A percentile compares a stretch with the other conserved stretches of the same genome.
Conservation (phyloP, 2,797 vertebrate species). For the Peromyscus aztecus region DNA sequence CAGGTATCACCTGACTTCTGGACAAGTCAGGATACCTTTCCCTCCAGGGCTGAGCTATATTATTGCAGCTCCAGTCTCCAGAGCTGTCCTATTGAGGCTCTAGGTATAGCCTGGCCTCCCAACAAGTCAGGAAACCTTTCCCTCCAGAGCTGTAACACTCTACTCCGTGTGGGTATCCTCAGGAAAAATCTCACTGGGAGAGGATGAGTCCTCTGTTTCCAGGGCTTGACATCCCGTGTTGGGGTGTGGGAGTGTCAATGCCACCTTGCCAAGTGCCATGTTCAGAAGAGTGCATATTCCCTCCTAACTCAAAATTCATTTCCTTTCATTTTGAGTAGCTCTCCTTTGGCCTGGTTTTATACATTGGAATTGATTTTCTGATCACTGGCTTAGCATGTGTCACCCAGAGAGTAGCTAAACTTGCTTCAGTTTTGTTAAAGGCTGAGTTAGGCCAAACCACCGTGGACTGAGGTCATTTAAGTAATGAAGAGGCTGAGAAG, state of each 20-base stretch:
- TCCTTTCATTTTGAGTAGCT: neutral
- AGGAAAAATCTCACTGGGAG: neutral
- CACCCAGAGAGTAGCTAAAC: neutral
- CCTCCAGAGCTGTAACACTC: too few relatives aligned
- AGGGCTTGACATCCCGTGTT: neutral
- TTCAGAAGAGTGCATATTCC: neutral
- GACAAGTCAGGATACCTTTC: too few relatives aligned
- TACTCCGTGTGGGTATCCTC: neutral
- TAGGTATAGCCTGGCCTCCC: too few relatives aligned
- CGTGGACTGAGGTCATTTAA: neutral
- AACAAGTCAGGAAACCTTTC: too few relatives aligned
- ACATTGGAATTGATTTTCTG: constrained; percentile 38
- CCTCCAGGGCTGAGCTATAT: too few relatives aligned
- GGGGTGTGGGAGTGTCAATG: neutral
- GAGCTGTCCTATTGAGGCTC: too few relatives aligned
- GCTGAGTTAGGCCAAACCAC: neutral
- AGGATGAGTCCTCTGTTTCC: neutral
- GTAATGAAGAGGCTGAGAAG: neutral
- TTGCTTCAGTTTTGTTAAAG: neutral
- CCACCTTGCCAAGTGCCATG: neutral
- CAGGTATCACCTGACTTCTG: too few relatives aligned
- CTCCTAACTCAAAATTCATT: constrained; percentile 17
- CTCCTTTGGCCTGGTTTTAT: neutral
- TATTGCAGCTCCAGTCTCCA: too few relatives aligned
- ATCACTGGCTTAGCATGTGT: constrained; percentile 12